Conservation (phyloP, 2,888 invertebrate genomes). For the Perizoma flavofasciatum region DNA sequence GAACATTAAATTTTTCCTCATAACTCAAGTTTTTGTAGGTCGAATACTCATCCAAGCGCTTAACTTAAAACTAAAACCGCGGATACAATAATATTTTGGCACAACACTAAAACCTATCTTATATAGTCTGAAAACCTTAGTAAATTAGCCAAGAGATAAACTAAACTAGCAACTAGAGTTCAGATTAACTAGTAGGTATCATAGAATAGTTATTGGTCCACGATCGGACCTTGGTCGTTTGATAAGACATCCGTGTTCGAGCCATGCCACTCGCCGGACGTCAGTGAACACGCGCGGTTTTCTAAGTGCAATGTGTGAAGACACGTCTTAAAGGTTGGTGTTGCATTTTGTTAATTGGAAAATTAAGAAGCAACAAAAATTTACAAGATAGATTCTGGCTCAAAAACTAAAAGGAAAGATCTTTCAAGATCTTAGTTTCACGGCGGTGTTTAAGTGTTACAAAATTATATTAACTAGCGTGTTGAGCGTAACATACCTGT, state of each 20-base stretch:
- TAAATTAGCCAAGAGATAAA: too few species aligned
- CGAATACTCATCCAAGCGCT: neutral
- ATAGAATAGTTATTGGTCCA: constrained; percentile 35
- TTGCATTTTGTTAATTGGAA: constrained; percentile 12
- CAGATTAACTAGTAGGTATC: constrained; percentile 3
- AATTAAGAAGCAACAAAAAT: neutral
- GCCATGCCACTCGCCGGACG: constrained; percentile 30
- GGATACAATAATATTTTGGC: too few species aligned
- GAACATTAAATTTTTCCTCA: too few species aligned
- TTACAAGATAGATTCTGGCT: neutral
- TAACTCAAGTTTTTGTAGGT: too few species aligned
- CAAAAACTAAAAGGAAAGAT: neutral
- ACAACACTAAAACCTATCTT: too few species aligned
- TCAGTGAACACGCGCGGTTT: constrained; percentile 7
- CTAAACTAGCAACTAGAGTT: too few species aligned
- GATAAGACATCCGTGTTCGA: constrained; percentile 53
- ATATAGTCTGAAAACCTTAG: too few species aligned
- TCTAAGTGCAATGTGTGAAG: constrained; percentile 13
- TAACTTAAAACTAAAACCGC: too few species aligned
- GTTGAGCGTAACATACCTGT: too few species aligned
- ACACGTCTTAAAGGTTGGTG: constrained; percentile 26
- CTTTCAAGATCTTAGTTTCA: neutral
- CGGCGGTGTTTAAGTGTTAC: neutral
- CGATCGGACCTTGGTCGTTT: constrained; percentile 67
- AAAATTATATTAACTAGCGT: neutral